Evolutionary conservation across 2,797 vertebrate genomes (phyloP).

Genomic region (Danio aesculapii): DNA sequence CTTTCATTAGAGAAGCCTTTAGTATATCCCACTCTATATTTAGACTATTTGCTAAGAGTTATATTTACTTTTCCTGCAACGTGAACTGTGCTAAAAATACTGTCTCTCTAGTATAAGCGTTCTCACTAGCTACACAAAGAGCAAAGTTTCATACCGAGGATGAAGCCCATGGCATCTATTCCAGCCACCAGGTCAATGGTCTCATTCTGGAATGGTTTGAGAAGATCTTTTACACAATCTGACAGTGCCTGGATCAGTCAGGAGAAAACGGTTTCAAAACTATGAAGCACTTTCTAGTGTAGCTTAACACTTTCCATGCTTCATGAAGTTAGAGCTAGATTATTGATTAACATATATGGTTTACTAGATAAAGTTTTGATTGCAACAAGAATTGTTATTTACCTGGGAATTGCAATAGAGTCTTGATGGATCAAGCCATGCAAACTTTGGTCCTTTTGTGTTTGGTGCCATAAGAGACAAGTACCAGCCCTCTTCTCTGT

Average conservation of each 20-base stretch:
- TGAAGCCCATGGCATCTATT: slow-evolving; percentile 92
- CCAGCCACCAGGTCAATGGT: slow-evolving; percentile 85
- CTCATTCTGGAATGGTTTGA: slow-evolving; percentile 81
- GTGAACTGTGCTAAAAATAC: slow-evolving; percentile 61
- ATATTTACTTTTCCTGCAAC: slow-evolving; percentile 57
- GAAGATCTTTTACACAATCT: slow-evolving; percentile 85
- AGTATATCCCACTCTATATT: slow-evolving; percentile 62
- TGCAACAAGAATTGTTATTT: slow-evolving; percentile 18
- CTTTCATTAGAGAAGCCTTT: neutral
- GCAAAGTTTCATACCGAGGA: slow-evolving; percentile 79
- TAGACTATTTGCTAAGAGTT: slow-evolving; percentile 61
- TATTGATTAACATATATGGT: neutral
- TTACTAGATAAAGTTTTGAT: neutral
- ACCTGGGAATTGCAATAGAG: slow-evolving; percentile 89
- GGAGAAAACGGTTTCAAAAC: neutral
- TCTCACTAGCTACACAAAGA: neutral
- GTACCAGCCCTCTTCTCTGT: slow-evolving; percentile 83
- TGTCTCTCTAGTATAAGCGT: neutral
- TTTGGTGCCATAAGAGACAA: slow-evolving; percentile 88
- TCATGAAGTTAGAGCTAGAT: neutral
- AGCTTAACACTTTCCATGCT: neutral
- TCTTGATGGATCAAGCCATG: slow-evolving; percentile 90
- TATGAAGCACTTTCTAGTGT: neutral
- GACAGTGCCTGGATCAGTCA: slow-evolving; percentile 78
- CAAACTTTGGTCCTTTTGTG: slow-evolving; percentile 81